Percentiles rank a stretch among this genome's conserved stretches.
Conservation (phyloP, 2,888 invertebrate species). For the Eupsilia transversa region DNA sequence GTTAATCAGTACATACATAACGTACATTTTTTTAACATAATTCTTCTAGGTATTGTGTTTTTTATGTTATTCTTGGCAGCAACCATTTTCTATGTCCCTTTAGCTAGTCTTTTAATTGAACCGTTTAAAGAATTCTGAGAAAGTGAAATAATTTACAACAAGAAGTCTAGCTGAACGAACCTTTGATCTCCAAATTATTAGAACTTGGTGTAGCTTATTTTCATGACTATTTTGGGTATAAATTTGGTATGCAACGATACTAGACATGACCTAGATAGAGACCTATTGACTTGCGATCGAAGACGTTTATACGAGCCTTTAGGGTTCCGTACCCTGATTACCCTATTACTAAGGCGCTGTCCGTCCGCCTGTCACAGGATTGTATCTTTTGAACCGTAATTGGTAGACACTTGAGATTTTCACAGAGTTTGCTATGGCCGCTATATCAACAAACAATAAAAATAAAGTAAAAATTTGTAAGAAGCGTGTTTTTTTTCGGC, state of each 20-base stretch:
- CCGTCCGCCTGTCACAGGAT: too few relatives aligned
- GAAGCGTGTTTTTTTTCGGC: too few relatives aligned
- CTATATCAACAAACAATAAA: too few relatives aligned
- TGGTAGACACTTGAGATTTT: too few relatives aligned
- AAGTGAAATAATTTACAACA: neutral
- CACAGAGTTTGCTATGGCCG: too few relatives aligned
- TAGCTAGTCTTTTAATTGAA: neutral
- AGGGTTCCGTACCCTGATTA: too few relatives aligned
- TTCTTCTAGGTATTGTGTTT: neutral
- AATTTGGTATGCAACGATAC: neutral
- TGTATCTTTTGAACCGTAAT: too few relatives aligned
- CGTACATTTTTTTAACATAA: too few relatives aligned
- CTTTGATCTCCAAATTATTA: slow-evolving; percentile 21
- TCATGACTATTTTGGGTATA: neutral
- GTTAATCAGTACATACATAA: neutral
- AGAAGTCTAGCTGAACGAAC: neutral
- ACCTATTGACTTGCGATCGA: neutral
- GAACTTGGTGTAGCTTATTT: neutral
- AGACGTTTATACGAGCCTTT: too few relatives aligned
- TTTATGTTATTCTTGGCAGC: neutral
- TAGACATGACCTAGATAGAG: neutral
- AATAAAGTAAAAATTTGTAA: too few relatives aligned
- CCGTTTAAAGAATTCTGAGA: neutral
- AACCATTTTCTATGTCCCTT: neutral
- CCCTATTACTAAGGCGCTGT: too few relatives aligned